phyloP scores from a whole-genome alignment of 2,113 vertebrate genomes.

The Pachycephala philippinensis region DNA sequence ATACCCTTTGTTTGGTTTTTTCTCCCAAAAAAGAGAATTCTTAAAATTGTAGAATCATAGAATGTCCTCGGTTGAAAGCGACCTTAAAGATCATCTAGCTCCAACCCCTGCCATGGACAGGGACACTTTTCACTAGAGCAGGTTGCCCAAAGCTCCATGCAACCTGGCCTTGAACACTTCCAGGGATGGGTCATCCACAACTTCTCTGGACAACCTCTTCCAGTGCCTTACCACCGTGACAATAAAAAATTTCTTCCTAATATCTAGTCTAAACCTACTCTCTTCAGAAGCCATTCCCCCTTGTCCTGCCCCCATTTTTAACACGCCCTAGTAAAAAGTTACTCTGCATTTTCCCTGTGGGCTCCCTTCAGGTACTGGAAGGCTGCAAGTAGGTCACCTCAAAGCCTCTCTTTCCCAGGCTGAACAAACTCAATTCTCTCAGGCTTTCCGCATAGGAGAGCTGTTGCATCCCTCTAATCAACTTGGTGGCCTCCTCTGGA shows the following conservation, averaged over 20 bases:
- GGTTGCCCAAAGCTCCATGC: neutral
- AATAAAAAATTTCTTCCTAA: neutral
- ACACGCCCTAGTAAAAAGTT: neutral
- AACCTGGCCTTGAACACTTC: neutral
- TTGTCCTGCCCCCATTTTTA: neutral
- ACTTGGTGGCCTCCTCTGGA: accelerated
- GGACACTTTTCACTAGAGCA: neutral
- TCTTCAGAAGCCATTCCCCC: neutral
- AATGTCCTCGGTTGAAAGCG: neutral
- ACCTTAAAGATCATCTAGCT: neutral
- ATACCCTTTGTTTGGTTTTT: neutral
- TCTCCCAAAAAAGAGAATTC: accelerated
- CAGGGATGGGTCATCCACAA: neutral
- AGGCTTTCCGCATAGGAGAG: neutral
- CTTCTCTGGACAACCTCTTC: neutral
- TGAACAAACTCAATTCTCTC: accelerated
- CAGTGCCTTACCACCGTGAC: neutral
- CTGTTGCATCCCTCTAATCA: neutral
- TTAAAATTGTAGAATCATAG: neutral
- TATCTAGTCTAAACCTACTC: neutral
- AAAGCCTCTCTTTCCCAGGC: neutral
- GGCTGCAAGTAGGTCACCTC: too few species aligned
- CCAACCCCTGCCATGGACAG: neutral
- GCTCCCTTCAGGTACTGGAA: neutral
- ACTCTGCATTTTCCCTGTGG: neutral